phyloP scores from a whole-genome alignment of 2,113 vertebrate species.

The Oceanodroma tethys region DNA sequence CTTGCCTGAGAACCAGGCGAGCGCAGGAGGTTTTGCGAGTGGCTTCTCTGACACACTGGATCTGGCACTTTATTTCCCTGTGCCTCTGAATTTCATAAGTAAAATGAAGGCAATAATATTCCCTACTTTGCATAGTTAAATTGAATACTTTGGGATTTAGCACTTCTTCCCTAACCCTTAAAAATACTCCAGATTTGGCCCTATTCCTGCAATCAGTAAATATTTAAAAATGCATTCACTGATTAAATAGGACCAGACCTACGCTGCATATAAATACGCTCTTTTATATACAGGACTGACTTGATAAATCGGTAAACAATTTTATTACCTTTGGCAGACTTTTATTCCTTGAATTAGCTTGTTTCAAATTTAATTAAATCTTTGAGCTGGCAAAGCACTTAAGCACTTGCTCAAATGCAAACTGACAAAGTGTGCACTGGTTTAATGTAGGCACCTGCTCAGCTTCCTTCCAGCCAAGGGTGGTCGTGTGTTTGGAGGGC shows the following conservation, averaged over 20 bases:
- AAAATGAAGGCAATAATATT: neutral
- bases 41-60: neutral
- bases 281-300: neutral
- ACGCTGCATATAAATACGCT: neutral
- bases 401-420: neutral
- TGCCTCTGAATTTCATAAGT: neutral
- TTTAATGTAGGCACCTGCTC: slow-evolving; percentile 31
- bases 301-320: slow-evolving; percentile 23
- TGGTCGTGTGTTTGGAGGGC: accelerated
- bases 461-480: neutral
- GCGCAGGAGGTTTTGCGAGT: neutral
- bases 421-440: neutral
- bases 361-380: slow-evolving; percentile 30
- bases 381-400: slow-evolving; percentile 17
- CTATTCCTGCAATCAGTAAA: slow-evolving; percentile 27
- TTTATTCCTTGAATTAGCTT: slow-evolving; percentile 38
- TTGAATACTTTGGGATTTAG: neutral
- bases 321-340: slow-evolving; percentile 53
- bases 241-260: neutral
- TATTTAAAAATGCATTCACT: slow-evolving; percentile 5
- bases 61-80: neutral
- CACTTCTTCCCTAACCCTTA: neutral
- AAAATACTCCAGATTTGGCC: slow-evolving; percentile 5
- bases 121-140: neutral
- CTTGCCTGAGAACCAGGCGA: neutral